Evolutionary conservation across 2,888 invertebrate species (phyloP), one percentile per base, ranked within the genome.

Genomic region (Ceratothoa steindachneri): DNA sequence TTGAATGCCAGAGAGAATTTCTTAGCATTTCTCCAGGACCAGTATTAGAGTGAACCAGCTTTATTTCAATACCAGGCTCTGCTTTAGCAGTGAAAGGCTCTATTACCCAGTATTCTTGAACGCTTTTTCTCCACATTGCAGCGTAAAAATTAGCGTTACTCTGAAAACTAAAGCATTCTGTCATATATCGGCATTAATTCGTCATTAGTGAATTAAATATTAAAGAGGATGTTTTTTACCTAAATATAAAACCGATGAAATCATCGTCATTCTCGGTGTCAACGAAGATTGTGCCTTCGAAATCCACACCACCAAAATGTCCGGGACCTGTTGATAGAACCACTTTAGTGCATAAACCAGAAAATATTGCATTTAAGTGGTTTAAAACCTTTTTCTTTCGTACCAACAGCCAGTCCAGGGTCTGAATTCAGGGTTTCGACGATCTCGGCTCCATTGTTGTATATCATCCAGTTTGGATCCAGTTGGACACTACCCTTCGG

Each of bases 41-140:
- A 0, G 95, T 93, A 79, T 88, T 88, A 0, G 96, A 96, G 83
- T 95, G 89, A 60, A 97, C 93, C 67, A 95, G 86, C 84, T 97
- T 97, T 30, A 97, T 87, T 82, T 95, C 94, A 68, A 97, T 93
- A 0, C 96, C 96, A 0, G 96, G 93, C 81, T 96, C 95, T 0
- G 93, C 95, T 0, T 94, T 91, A 0, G 97, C 96, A 27, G 93
- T 86, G 87, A 95, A 95, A 1, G 95, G 95, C 1, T 89, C 89
- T 0, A 92, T 89, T 52, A 93, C 91, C 97, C 97, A 97, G 83
- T 97, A 97, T 0, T 94, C 93, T 85, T 97, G 97, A 0, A 89
- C 88, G 80, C 89, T 90, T 85, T 95, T 95, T 86, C 97, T 97
- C 97, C 97, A 97, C 92, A 95, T 94, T 2, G 97, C 95, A 12